These are phyloP conservation scores for Tillus elongatus DNA, from an alignment of 2,888 invertebrate genomes.

Conservation along the genomic window DNA sequence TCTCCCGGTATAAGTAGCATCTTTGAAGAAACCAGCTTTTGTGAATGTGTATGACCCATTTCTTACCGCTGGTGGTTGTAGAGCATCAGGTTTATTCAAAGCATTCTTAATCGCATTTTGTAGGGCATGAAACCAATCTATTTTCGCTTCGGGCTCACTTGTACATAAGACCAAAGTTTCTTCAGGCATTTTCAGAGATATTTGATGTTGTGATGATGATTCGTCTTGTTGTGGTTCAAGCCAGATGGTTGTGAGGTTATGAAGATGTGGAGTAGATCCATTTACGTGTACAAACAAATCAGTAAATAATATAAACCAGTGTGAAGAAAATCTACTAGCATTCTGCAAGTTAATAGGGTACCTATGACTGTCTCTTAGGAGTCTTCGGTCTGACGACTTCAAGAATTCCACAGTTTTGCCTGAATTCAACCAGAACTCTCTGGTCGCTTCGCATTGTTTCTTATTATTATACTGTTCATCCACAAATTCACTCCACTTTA, in stretches of 20 bases:
- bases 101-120: constrained; percentile 63
- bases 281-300: constrained; percentile 71
- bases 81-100: constrained; percentile 52
- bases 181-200: constrained; percentile 70
- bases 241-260: constrained; percentile 71
- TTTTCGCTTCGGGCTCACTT: constrained; percentile 58
- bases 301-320: constrained; percentile 73
- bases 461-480: constrained; percentile 54
- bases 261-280: constrained; percentile 55
- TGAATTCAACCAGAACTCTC: constrained; percentile 64
- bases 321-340: constrained; percentile 64
- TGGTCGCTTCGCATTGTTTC: constrained; percentile 59
- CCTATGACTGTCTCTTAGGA: constrained; percentile 68
- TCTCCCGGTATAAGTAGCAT: constrained; percentile 68
- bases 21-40: constrained; percentile 62
- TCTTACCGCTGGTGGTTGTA: constrained; percentile 61
- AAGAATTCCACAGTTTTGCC: constrained; percentile 54
- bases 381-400: constrained; percentile 57
- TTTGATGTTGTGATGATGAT: constrained; percentile 52
- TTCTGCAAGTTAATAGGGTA: constrained; percentile 60
- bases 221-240: constrained; percentile 63
- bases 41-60: constrained; percentile 65
- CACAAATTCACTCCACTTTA: constrained; percentile 54
- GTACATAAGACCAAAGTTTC: constrained; percentile 62
- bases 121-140: constrained; percentile 69